Percentiles rank a stretch among this genome's conserved stretches.
Evolutionary conservation across 2,113 vertebrate species (phyloP).

Genomic region (Vireo altiloquus): DNA sequence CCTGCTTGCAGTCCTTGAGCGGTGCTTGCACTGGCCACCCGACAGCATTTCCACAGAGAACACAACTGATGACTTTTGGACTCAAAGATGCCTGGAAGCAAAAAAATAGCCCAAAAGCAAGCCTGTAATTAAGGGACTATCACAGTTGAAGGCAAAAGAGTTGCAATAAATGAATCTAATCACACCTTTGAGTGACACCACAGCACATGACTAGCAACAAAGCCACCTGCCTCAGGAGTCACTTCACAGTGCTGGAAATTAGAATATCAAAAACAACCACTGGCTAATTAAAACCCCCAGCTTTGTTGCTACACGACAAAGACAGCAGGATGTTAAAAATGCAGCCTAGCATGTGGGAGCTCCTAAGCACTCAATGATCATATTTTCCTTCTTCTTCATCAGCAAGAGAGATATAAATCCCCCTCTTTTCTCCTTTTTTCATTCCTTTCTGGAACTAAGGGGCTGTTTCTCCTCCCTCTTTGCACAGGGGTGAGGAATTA

Average conservation of each 20-base stretch:
- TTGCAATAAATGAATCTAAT: conserved; percentile 2
- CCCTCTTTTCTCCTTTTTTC: not conserved
- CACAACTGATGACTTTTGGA: not conserved
- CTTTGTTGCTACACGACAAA: not conserved
- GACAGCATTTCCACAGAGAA: not conserved
- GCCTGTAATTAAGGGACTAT: not conserved
- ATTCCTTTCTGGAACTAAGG: not conserved
- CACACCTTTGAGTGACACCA: not conserved
- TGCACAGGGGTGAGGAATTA: not conserved
- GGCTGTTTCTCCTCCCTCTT: not conserved
- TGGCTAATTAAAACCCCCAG: conserved; percentile 6
- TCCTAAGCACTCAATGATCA: not conserved
- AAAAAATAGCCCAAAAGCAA: not conserved
- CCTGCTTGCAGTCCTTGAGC: not conserved
- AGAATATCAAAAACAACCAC: not conserved
- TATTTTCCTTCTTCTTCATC: not conserved
- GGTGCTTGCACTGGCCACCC: not conserved
- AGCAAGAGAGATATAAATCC: not conserved
- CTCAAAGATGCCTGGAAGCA: not conserved
- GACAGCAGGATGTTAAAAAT: conserved; percentile 5
- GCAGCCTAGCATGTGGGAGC: not conserved
- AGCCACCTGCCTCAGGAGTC: not conserved
- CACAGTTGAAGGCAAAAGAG: not conserved
- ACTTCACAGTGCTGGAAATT: not conserved
- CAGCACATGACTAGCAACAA: not conserved